These are phyloP conservation scores for Pampus argenteus DNA, from an alignment of 2,797 vertebrate species.

Conservation along the genomic window DNA sequence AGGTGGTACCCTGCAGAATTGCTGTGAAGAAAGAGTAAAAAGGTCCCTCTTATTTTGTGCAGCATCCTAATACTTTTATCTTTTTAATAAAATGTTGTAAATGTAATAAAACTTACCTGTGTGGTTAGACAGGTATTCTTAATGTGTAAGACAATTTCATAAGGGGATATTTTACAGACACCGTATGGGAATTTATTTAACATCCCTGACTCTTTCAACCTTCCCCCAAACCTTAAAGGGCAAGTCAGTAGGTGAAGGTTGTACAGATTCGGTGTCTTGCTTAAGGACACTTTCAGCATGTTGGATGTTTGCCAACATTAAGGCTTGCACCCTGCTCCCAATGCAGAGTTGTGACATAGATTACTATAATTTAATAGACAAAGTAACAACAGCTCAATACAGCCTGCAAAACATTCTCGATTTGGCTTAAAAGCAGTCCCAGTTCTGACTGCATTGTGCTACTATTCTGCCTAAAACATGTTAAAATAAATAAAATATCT, in stretches of 20 bases:
- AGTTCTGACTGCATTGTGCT: not conserved
- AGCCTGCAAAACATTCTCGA: not conserved
- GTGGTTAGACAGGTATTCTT: not conserved
- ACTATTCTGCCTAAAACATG: not conserved
- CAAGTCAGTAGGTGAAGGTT: constrained; percentile 56
- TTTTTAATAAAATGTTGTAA: constrained; percentile 13
- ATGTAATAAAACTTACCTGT: too few species aligned
- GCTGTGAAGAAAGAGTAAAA: not conserved
- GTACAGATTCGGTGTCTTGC: constrained; percentile 55
- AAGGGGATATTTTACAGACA: constrained; percentile 8
- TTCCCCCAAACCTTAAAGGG: constrained; percentile 39
- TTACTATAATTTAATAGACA: not conserved
- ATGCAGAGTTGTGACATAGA: constrained; percentile 31
- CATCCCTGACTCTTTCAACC: constrained; percentile 35
- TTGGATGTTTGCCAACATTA: constrained; percentile 59
- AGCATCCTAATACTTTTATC: not conserved
- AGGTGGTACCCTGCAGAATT: not conserved
- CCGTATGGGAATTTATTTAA: constrained; percentile 31
- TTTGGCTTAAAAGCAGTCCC: not conserved
- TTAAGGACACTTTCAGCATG: constrained; percentile 60
- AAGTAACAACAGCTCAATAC: constrained; percentile 8
- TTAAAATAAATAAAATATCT: not conserved
- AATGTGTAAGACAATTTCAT: constrained; percentile 8
- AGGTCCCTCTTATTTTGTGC: not conserved
- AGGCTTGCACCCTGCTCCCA: constrained; percentile 33